Conservation (phyloP, 2,797 vertebrate genomes). For the Valencia hispanica region DNA sequence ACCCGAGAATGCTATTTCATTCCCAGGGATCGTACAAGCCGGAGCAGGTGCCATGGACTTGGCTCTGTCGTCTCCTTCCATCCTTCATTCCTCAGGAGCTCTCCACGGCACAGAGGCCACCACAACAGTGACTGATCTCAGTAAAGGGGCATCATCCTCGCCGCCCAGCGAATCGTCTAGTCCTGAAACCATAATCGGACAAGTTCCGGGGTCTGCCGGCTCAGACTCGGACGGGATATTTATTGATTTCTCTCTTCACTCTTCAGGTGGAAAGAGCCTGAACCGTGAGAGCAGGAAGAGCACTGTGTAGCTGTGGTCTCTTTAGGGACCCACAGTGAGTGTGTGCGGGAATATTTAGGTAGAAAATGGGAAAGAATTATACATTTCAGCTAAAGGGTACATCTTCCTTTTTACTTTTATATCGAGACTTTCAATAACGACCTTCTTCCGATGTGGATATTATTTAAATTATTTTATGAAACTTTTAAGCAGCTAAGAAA, state of each 20-base stretch:
- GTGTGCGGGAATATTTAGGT: conserved; percentile 33
- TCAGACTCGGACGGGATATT: conserved; percentile 96
- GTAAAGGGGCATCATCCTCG: conserved; percentile 77
- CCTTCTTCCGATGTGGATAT: conserved; percentile 44
- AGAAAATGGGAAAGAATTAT: conserved; percentile 15
- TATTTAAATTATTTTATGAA: conserved; percentile 20
- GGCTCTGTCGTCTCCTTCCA: conserved; percentile 79
- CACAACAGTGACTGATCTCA: conserved; percentile 73
- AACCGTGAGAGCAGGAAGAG: conserved; percentile 86
- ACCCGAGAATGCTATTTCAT: conserved; percentile 26
- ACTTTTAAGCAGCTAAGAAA: conserved; percentile 17
- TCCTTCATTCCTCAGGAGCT: conserved; percentile 80
- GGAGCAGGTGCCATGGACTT: conserved; percentile 60
- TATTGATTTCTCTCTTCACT: conserved; percentile 91
- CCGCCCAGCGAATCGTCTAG: conserved; percentile 89
- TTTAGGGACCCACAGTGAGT: conserved; percentile 23
- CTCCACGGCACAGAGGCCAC: conserved; percentile 83
- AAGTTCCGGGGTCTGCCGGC: conserved; percentile 90
- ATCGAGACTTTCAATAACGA: conserved; percentile 23
- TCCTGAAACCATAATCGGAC: conserved; percentile 93
- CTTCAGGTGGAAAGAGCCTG: conserved; percentile 83
- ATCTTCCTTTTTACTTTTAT: conserved; percentile 36
- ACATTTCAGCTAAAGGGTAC: conserved; percentile 50
- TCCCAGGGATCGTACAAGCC: conserved; percentile 65
- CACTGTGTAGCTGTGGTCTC: conserved; percentile 78